These are phyloP conservation scores for Seira musarum DNA, from an alignment of 2,888 invertebrate species.

Conservation along the genomic window DNA sequence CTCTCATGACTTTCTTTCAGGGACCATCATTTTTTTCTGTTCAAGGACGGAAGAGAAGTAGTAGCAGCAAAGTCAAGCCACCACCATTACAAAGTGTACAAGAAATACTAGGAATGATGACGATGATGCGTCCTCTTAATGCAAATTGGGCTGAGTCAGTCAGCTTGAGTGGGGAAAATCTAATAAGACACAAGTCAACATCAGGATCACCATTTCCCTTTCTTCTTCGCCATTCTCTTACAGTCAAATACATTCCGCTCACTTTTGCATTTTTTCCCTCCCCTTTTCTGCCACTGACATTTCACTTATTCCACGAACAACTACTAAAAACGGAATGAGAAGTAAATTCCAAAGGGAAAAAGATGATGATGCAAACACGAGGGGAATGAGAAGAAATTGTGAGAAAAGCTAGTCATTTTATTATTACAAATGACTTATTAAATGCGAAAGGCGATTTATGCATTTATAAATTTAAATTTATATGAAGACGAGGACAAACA, in stretches of 20 bases:
- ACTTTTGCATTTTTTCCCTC: no score
- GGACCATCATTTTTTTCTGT: no score
- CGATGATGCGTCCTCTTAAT: constrained; percentile 6
- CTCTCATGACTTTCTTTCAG: no score
- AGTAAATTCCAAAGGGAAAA: constrained; percentile 1
- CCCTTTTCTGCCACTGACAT: constrained; percentile 22
- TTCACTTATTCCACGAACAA: background rate
- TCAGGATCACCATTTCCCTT: constrained; percentile 34
- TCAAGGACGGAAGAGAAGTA: no score
- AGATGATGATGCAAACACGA: background rate
- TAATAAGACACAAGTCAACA: constrained; percentile 51
- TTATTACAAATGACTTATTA: constrained; percentile 54
- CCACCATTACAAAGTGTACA: no score
- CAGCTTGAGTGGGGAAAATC: constrained; percentile 39
- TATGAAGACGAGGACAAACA: no score
- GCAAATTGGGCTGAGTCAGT: constrained; percentile 44
- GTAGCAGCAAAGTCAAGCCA: no score
- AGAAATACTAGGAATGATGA: constrained; percentile 22
- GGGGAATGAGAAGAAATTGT: background rate
- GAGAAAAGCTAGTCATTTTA: constrained; percentile 29
- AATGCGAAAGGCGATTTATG: constrained; percentile 36
- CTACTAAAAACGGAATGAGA: background rate
- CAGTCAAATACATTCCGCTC: background rate
- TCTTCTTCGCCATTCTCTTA: background rate
- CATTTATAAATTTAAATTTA: no score